Percentiles rank a stretch among this genome's conserved stretches.
These are phyloP conservation scores for Atlantisia rogersi DNA, from an alignment of 2,113 vertebrate species.

Conservation along the genomic window DNA sequence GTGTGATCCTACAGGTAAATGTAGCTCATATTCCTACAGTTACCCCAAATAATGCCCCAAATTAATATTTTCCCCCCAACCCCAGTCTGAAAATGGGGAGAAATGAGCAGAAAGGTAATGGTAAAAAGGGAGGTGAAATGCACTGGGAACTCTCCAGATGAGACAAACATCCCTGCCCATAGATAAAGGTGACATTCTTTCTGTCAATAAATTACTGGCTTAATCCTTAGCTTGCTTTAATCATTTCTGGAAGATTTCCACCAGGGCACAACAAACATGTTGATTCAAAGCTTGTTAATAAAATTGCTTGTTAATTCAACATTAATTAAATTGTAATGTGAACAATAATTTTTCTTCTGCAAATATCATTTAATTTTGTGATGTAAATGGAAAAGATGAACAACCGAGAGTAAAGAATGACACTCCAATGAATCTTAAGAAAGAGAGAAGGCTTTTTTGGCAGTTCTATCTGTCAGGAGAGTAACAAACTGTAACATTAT, in stretches of 20 bases:
- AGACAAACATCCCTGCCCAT: not conserved
- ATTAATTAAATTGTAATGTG: conserved; percentile 58
- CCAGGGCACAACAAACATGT: conserved; percentile 6
- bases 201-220: conserved; percentile 49
- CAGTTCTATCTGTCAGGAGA: not conserved
- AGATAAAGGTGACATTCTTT: conserved; percentile 65
- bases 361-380: conserved; percentile 23
- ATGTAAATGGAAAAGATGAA: conserved; percentile 2
- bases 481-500: conserved; percentile 24
- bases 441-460: conserved; percentile 6
- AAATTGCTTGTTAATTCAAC: conserved; percentile 36
- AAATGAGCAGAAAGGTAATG: not conserved
- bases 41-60: not conserved
- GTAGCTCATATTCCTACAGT: not conserved
- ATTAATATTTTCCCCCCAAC: not conserved
- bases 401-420: not conserved
- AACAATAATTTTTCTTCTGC: conserved; percentile 29
- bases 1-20: not conserved
- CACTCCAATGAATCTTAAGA: not conserved
- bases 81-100: not conserved
- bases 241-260: conserved; percentile 55
- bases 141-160: not conserved
- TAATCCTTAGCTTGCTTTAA: conserved; percentile 63
- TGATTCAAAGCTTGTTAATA: conserved; percentile 10
- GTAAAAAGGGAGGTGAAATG: not conserved